Base-by-base conservation (phyloP, 2,888 invertebrate species). In the Nebria brevicollis region DNA sequence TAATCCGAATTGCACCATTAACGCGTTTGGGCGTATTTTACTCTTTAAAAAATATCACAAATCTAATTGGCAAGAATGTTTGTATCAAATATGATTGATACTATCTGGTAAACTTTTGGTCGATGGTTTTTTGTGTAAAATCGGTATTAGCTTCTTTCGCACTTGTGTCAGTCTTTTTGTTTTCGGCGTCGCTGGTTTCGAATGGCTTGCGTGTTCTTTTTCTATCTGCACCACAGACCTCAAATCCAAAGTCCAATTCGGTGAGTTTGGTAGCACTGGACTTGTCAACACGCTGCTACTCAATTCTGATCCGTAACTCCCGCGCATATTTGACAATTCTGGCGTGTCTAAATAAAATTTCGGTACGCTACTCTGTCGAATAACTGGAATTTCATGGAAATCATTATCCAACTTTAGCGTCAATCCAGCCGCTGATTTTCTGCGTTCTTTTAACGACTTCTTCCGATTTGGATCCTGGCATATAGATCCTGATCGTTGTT, bases 261-360 rank as follows among this genome's bases (percentile, higher is more conserved):
- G 83, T 68, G 77, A 74, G 34, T 85, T 84, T 3, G 83, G 83
- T 25, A 86, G 20, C 26, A 86, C 83, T 0, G 89, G 89, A 82
- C 88, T 89, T 68, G 86, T 86, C 25, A 89, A 83, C 26, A 87
- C 85, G 3, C 85, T 83, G 8, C 54, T 54, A 77, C 87, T 85
- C 0, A 72, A 13, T n/a, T 79, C 74, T 26, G 74, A 74, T 1
- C 70, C 75, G 10, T 66, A 79, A 26, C 20, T 70, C 7, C 75
- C 76, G 20, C 66, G 77, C 42, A 54, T 42, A 34, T 64, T 68
- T 1, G 70, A 15, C 11, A 72, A 54, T 75, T 88, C 88, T 0
- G 89, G 89, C 3, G 89, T 88, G 66, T 89, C 89, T 66, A 89
- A 78, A 82, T 87, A 89, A 82, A 89, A 89, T 84, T 89, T 89